phyloP scores from a whole-genome alignment of 2,797 vertebrate species.

The Cephalopachus bancanus region DNA sequence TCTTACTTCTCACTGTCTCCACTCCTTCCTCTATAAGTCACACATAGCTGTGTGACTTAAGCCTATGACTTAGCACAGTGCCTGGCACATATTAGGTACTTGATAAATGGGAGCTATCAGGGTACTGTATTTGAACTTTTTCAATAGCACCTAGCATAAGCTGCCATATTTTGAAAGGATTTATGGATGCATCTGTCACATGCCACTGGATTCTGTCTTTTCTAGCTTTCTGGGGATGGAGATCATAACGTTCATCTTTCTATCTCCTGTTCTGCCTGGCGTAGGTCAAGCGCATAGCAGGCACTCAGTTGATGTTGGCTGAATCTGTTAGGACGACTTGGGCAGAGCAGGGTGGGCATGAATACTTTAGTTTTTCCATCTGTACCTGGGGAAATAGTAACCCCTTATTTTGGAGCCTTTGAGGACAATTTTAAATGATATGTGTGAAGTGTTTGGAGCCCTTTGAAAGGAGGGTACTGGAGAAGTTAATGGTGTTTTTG shows the following conservation, averaged over 20 bases:
- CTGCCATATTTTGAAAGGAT: constrained; percentile 31
- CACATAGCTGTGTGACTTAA: background rate
- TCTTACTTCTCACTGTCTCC: background rate
- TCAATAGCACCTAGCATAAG: background rate
- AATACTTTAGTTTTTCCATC: constrained; percentile 66
- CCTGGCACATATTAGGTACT: background rate
- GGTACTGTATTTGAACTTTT: background rate
- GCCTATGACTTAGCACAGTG: background rate
- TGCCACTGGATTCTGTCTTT: background rate
- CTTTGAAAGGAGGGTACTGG: constrained; percentile 80
- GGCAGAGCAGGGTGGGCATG: background rate
- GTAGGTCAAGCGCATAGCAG: background rate
- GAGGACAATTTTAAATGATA: constrained; percentile 77
- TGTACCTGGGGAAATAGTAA: constrained; percentile 72
- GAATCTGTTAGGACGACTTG: constrained; percentile 20
- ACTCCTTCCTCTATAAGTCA: constrained; percentile 3
- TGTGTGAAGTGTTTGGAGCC: constrained; percentile 80
- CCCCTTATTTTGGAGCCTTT: constrained; percentile 78
- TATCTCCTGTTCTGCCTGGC: background rate
- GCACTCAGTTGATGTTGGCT: background rate
- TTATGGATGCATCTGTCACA: background rate
- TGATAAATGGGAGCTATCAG: background rate
- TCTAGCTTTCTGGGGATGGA: background rate
- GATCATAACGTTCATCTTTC: constrained; percentile 9
- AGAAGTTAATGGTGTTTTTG: constrained; percentile 83